Evolutionary conservation across 2,113 vertebrate genomes (phyloP).

Genomic region (Saguinus imperator): DNA sequence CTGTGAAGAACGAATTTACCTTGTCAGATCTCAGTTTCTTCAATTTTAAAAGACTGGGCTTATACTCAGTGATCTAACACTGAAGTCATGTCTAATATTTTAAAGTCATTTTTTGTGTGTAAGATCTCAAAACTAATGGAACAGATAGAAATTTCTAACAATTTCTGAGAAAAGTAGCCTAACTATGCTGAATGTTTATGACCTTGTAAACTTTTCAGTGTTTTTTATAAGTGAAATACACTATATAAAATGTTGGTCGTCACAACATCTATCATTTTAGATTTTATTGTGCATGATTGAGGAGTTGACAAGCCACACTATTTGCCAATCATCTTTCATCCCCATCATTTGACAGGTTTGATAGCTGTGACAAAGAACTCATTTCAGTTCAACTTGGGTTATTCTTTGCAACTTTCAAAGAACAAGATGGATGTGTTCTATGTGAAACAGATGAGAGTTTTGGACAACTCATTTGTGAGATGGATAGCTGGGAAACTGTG

Average conservation of each 20-base stretch:
- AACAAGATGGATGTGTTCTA: conserved; percentile 32
- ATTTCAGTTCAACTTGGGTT: conserved; percentile 49
- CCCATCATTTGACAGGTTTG: conserved; percentile 35
- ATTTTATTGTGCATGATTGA: conserved; percentile 4
- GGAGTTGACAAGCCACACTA: background rate
- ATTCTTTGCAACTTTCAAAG: conserved; percentile 37
- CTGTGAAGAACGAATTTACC: background rate
- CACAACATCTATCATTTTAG: background rate
- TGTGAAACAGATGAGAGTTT: conserved; percentile 41
- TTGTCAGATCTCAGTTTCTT: background rate
- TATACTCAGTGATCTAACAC: background rate
- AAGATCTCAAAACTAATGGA: background rate
- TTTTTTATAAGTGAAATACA: background rate
- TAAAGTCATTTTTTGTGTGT: background rate
- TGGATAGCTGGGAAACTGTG: conserved; percentile 25
- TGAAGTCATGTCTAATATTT: background rate
- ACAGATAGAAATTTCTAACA: background rate
- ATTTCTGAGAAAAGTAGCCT: background rate
- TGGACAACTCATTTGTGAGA: conserved; percentile 37
- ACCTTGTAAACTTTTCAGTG: background rate
- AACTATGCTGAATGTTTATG: background rate
- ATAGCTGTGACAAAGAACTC: conserved; percentile 45
- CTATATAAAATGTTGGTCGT: background rate
- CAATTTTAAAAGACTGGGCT: background rate
- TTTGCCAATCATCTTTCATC: conserved; percentile 41